Evolutionary conservation across 2,888 invertebrate genomes (phyloP).

Genomic region (Caenorhabditis doughertyi): DNA sequence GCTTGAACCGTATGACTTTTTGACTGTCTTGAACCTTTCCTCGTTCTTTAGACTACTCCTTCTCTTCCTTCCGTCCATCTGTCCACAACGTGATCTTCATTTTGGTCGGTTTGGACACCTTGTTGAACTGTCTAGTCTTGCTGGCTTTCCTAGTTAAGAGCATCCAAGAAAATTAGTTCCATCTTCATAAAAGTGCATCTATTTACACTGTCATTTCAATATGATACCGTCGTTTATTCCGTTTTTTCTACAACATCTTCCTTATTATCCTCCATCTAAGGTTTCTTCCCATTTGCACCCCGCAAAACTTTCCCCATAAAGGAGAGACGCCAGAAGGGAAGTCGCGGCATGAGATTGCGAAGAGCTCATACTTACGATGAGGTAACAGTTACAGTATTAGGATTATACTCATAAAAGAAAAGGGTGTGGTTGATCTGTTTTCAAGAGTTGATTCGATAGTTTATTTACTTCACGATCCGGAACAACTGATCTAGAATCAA

Average conservation of each 20-base stretch:
- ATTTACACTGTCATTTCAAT: too few species aligned
- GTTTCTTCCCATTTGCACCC: constrained; percentile 17
- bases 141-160: too few species aligned
- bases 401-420: neutral
- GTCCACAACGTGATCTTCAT: neutral
- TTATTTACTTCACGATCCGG: too few species aligned
- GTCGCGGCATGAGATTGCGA: constrained; percentile 55
- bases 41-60: constrained; percentile 9
- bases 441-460: too few species aligned
- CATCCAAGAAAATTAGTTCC: too few species aligned
- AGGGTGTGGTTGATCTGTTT: neutral
- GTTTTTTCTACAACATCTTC: neutral
- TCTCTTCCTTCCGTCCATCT: neutral
- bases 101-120: neutral
- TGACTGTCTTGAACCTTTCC: constrained; percentile 8
- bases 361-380: constrained; percentile 66
- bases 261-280: neutral
- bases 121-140: neutral
- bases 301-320: constrained; percentile 11
- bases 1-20: constrained; percentile 23
- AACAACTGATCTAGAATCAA: too few species aligned
- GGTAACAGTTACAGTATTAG: constrained; percentile 48
- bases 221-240: too few species aligned
- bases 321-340: constrained; percentile 18
- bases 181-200: too few species aligned